Conservation (phyloP, 2,797 vertebrate species). For the Periophthalmus magnuspinnatus region DNA sequence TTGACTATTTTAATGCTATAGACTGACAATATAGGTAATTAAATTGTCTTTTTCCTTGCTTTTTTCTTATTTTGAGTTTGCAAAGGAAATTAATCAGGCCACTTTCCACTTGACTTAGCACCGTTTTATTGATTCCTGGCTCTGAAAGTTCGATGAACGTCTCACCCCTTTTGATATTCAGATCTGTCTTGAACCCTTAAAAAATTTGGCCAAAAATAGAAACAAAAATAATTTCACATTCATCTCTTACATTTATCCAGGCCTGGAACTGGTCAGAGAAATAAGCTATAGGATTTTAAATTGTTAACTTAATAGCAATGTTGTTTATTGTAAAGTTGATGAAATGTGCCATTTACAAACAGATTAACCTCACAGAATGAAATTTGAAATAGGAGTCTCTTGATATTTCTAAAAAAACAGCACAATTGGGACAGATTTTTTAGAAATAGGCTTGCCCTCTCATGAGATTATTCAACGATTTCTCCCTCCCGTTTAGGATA, state of each 20-base stretch:
- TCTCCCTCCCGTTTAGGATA: background rate
- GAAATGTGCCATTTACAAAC: background rate
- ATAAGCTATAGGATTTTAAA: background rate
- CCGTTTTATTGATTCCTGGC: background rate
- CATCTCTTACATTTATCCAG: too few relatives aligned
- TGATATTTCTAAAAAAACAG: background rate
- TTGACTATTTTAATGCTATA: background rate
- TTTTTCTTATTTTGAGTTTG: background rate
- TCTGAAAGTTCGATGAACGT: background rate
- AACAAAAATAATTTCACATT: too few relatives aligned
- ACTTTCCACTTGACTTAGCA: background rate
- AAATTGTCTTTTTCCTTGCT: background rate
- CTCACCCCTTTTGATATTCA: background rate
- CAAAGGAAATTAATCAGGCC: background rate
- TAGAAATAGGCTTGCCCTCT: background rate
- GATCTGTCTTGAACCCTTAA: background rate
- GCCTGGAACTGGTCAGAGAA: too few relatives aligned
- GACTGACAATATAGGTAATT: background rate
- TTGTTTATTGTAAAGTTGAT: background rate
- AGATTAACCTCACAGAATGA: background rate
- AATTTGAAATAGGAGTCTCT: background rate
- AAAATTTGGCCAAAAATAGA: too few relatives aligned
- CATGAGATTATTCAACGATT: conserved; percentile 1
- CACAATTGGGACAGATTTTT: background rate
- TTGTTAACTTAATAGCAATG: background rate